These are phyloP conservation scores for Acrocephalus kingi DNA, from an alignment of 2,113 vertebrate genomes.

Conservation along the genomic window DNA sequence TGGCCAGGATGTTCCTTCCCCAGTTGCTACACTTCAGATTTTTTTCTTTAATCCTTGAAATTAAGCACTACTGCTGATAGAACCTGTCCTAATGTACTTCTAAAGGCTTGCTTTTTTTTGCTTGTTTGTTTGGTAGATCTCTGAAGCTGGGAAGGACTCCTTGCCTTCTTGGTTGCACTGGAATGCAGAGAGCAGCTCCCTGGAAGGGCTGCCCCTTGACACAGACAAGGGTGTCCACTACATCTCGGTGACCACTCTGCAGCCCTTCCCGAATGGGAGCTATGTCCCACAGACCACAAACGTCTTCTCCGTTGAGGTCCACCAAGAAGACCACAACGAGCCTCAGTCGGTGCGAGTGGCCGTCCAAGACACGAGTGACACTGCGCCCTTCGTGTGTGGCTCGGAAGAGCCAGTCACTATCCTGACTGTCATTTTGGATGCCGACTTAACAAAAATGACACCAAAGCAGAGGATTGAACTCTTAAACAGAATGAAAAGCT, in stretches of 20 bases:
- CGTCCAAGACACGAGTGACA: slow-evolving; percentile 73
- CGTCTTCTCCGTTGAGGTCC: slow-evolving; percentile 92
- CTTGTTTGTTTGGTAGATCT: slow-evolving; percentile 75
- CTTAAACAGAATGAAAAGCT: slow-evolving; percentile 84
- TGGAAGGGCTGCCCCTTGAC: slow-evolving; percentile 91
- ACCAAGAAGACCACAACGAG: slow-evolving; percentile 89
- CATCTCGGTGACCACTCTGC: slow-evolving; percentile 81
- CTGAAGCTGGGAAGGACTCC: slow-evolving; percentile 84
- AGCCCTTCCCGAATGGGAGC: slow-evolving; percentile 77
- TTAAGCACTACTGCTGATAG: not conserved
- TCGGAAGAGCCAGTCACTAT: slow-evolving; percentile 88
- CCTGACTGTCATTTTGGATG: slow-evolving; percentile 94
- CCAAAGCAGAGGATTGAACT: slow-evolving; percentile 87
- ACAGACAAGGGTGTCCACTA: slow-evolving; percentile 92
- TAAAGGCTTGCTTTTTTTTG: not conserved
- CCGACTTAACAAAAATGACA: slow-evolving; percentile 94
- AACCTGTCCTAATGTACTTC: not conserved
- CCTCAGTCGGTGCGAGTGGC: slow-evolving; percentile 78
- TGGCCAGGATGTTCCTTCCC: not conserved
- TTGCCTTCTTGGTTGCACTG: slow-evolving; percentile 91
- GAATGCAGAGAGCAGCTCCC: slow-evolving; percentile 78
- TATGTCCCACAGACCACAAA: slow-evolving; percentile 79
- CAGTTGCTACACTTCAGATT: not conserved
- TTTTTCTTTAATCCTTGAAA: slow-evolving; percentile 8
- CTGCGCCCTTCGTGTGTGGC: slow-evolving; percentile 79